Base-by-base conservation (phyloP, 2,113 vertebrate species). In the Pungitius pungitius region DNA sequence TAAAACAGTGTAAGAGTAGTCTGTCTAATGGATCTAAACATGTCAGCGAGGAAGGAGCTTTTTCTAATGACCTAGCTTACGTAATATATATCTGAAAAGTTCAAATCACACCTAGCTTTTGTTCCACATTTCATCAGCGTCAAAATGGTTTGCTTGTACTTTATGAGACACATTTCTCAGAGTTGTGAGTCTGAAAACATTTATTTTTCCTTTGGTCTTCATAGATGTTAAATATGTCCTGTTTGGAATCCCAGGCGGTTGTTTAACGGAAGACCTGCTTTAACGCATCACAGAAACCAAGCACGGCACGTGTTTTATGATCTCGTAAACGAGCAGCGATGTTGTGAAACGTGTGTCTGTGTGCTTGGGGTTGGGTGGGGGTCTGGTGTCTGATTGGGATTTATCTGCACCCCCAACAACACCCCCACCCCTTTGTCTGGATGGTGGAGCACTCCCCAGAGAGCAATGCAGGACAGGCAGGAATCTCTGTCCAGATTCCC, bases 241-340 rank as follows among this genome's bases (percentile, higher is more conserved):
- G 77, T 90, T 88, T 88, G 88, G 82, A 91, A 89, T 90, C 85
- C 78, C 77, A 75, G 75, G 83, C 61, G 22, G 87, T 88, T 90
- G 90, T 93, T 93, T 93, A 93, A 94, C 72, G 83, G 90, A 90
- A 91, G 83, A 87, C 86, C 91, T 87, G 87, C 88, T 91, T 93
- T 93, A 92, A 93, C 89, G 84, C 88, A 87, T 91, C 90, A 77
- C 92, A 93, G 88, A 92, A 88, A 91, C 91, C 86, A 88, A 93
- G 88, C 78, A 58, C 85, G 77, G 86, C 88, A 86, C 86, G 81
- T 94, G 91, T 93, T 93, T 94, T 94, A 93, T 92, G 92, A 90
- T 92, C 92, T 94, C 86, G 88, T 94, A 94, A 94, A 94, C 82
- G 90, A 92, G 90, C 89, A 91, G 88, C 55, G 87, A 93, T 92